A percentile compares a stretch with the other conserved stretches of the same genome.
Evolutionary conservation across 2,113 vertebrate genomes (phyloP).

Genomic region (Hylia prasina): DNA sequence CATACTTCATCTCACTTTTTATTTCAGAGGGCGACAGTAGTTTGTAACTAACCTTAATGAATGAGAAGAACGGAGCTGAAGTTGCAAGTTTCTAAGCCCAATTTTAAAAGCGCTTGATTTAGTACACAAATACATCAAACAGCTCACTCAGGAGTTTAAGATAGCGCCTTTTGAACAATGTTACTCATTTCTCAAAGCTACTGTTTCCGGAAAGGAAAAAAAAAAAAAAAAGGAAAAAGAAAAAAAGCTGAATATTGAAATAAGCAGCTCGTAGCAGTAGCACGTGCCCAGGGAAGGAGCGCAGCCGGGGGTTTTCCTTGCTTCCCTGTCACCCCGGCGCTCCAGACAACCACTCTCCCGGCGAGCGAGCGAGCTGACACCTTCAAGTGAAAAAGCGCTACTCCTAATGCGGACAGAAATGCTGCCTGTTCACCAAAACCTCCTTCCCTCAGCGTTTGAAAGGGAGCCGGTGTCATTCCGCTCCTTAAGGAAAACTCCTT

Average conservation of each 20-base stretch:
- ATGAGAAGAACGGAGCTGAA: neutral
- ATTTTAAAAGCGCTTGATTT: neutral
- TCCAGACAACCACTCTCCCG: neutral
- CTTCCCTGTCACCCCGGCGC: neutral
- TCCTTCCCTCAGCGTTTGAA: neutral
- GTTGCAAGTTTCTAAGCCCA: neutral
- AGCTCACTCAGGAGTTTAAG: neutral
- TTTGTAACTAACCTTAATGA: neutral
- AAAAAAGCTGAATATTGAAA: neutral
- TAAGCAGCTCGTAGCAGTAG: neutral
- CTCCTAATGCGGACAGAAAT: neutral
- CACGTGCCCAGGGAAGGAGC: neutral
- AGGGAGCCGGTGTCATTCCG: neutral
- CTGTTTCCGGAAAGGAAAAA: neutral
- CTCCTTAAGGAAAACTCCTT: neutral
- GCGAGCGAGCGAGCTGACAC: neutral
- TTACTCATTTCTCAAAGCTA: neutral
- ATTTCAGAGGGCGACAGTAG: neutral
- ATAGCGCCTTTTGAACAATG: neutral
- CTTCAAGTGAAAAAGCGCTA: rapidly evolving
- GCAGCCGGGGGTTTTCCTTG: neutral
- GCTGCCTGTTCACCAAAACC: neutral
- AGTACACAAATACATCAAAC: neutral
- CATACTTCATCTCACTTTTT: neutral
- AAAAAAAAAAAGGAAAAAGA: too few species aligned